Evolutionary conservation across 2,888 invertebrate species (phyloP).

Genomic region (Eupithecia abbreviata): DNA sequence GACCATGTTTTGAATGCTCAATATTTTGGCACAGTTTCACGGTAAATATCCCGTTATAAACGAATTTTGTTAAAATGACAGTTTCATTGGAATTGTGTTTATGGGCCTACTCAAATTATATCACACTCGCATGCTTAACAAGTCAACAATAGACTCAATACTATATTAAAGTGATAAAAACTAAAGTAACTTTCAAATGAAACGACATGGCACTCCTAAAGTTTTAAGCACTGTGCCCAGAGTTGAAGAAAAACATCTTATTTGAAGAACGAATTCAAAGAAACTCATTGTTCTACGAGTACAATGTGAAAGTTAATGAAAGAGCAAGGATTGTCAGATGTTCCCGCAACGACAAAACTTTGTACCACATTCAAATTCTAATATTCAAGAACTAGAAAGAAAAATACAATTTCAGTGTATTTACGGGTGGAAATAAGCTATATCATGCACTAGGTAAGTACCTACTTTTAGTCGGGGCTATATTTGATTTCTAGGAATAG

Average conservation of each 20-base stretch:
- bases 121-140: neutral
- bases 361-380: conserved; percentile 26
- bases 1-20: no score
- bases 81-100: neutral
- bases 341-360: conserved; percentile 31
- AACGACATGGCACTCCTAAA: neutral
- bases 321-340: conserved; percentile 23
- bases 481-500: neutral
- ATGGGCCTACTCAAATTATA: neutral
- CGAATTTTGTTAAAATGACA: no score
- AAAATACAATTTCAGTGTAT: neutral
- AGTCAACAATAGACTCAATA: neutral
- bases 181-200: neutral
- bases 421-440: neutral
- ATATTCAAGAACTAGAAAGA: conserved; percentile 14
- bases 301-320: conserved; percentile 31
- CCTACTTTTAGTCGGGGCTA: neutral
- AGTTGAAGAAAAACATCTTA: conserved; percentile 19
- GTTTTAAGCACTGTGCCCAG: conserved; percentile 1
- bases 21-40: no score
- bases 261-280: conserved; percentile 28
- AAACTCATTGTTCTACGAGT: conserved; percentile 26
- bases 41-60: no score
- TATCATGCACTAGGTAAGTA: neutral
- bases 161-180: conserved; percentile 4